Conservation (phyloP, 2,888 invertebrate species). For the Leptinotarsa haldemani region DNA sequence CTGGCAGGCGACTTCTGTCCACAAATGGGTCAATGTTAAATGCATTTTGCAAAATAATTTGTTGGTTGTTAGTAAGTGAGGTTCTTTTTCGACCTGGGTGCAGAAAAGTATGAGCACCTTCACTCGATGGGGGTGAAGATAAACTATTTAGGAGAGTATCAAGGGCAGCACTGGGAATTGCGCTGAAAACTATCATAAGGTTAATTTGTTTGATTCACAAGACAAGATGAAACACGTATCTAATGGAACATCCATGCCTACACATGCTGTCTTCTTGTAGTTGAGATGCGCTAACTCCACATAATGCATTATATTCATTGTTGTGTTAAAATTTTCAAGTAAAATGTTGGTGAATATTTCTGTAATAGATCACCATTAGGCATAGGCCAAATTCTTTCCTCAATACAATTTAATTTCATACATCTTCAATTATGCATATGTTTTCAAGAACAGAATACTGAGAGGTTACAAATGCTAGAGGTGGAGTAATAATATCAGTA, state of each 20-base stretch:
- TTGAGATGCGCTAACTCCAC: not conserved
- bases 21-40: slow-evolving; percentile 8
- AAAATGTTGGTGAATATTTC: too few relatives aligned
- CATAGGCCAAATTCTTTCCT: too few relatives aligned
- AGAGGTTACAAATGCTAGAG: too few relatives aligned
- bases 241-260: not conserved
- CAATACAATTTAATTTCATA: too few relatives aligned
- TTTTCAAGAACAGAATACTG: too few relatives aligned
- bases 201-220: not conserved
- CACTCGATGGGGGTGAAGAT: not conserved
- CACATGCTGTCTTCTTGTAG: not conserved
- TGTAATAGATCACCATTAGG: too few relatives aligned
- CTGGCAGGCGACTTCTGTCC: not conserved
- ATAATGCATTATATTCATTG: too few relatives aligned
- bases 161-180: slow-evolving; percentile 13
- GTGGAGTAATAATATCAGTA: too few relatives aligned
- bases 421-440: too few relatives aligned
- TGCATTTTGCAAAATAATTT: slow-evolving; percentile 9
- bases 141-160: slow-evolving; percentile 9
- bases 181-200: slow-evolving; percentile 7
- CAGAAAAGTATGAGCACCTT: not conserved
- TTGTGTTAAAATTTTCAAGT: too few relatives aligned
- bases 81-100: slow-evolving; percentile 8
- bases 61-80: slow-evolving; percentile 9
- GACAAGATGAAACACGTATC: not conserved